Percentiles rank a stretch among this genome's conserved stretches.
Evolutionary conservation across 1,140 invertebrate genomes (phyloP).

Genomic region (Anadara kagoshimensis): DNA sequence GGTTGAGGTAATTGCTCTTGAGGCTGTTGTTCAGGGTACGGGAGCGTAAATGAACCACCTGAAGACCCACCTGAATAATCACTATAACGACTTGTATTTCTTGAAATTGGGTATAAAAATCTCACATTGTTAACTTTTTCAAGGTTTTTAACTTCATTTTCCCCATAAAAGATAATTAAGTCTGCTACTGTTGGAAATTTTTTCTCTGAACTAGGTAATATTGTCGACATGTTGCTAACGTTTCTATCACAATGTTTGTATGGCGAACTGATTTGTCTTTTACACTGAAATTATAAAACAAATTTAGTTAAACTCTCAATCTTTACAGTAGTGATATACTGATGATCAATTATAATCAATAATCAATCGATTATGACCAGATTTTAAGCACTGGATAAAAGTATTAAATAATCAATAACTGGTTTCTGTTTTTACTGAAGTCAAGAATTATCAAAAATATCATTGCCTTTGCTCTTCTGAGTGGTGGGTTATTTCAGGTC

Average conservation of each 20-base stretch:
- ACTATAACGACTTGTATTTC: not conserved
- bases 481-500: not conserved
- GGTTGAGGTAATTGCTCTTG: not conserved
- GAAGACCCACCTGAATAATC: slow-evolving; percentile 9
- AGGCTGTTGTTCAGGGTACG: too few species aligned
- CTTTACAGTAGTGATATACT: not conserved
- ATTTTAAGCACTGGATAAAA: not conserved
- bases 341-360: too few species aligned
- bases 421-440: not conserved
- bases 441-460: not conserved
- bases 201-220: slow-evolving; percentile 37
- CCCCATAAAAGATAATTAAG: slow-evolving; percentile 23
- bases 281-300: slow-evolving; percentile 22
- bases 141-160: slow-evolving; percentile 41
- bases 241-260: slow-evolving; percentile 36
- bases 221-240: not conserved
- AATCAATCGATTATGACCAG: not conserved
- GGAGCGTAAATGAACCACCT: not conserved
- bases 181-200: slow-evolving; percentile 30
- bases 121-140: slow-evolving; percentile 38
- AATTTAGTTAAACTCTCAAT: not conserved
- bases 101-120: slow-evolving; percentile 24
- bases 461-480: not conserved
- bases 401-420: not conserved
- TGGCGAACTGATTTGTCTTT: slow-evolving; percentile 38